Evolutionary conservation across 1,140 invertebrate genomes (phyloP).

Genomic region (Eurosta solidaginis): DNA sequence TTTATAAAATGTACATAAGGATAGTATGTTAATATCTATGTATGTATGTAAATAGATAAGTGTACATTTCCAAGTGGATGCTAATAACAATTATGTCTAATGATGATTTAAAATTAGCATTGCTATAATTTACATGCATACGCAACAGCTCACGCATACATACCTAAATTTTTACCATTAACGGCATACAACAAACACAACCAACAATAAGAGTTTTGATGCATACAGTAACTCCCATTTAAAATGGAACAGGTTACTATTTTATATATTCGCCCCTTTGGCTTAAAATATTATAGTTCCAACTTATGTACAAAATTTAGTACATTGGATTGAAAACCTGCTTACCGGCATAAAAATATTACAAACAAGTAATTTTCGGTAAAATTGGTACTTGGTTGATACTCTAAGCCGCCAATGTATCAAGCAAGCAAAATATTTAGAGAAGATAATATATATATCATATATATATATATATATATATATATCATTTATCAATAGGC

Average conservation of each 20-base stretch:
- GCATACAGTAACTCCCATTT: neutral
- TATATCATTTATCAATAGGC: no score
- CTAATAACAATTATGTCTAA: conserved; percentile 9
- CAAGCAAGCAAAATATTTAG: no score
- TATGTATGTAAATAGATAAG: neutral
- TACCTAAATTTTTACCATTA: neutral
- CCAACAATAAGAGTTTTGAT: neutral
- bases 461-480: no score
- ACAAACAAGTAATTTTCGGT: no score
- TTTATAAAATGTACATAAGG: neutral
- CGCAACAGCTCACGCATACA: neutral
- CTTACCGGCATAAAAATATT: no score
- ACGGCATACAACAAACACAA: neutral
- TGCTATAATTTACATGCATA: neutral
- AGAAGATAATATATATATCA: no score
- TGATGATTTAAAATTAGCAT: conserved; percentile 14
- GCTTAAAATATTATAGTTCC: no score
- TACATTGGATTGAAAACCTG: no score
- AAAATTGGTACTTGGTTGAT: no score
- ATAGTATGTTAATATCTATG: neutral
- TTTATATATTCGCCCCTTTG: no score
- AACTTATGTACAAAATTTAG: no score
- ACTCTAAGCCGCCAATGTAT: no score
- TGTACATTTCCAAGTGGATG: neutral
- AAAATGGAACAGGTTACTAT: neutral